Base-by-base conservation (phyloP, 2,888 invertebrate species). In the Eupithecia subfuscata region DNA sequence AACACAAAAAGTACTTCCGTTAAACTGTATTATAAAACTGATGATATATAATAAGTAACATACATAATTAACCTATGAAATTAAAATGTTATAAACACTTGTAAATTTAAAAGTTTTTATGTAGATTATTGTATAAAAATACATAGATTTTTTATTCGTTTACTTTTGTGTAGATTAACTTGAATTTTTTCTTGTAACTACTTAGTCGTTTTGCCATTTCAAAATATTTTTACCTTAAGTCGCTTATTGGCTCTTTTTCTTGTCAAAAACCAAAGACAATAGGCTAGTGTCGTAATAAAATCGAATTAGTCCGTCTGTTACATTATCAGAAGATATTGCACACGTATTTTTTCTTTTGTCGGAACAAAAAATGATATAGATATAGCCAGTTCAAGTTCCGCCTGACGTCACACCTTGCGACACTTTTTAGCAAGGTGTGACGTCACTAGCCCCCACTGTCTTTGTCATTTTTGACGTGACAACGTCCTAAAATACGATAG, bases 1-100 rank as follows among this genome's bases (percentile, higher is more conserved):
- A 67, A 70, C 65, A 77, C 72, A 69, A 70, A 65, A 77, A 75
- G 77, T 75, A 77, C 77, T 77, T 77, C 77, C 75, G 75, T 72
- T 73, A 25, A 74, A 73, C 75, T 77, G 75, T 75, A 75, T 73
- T 77, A 75, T 64, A 74, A 40, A 45, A 76, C 48, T 65, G 37
- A 45, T 69, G 73, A 74, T 60, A 40, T 34, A 30, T 69, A n/a
- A 69, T 56, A 68, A 2, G n/a, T n/a, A n/a, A 30, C 67, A n/a
- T 43, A 67, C 67, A 67, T 22, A 43, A 68, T 68, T 40, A 71
- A 67, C 37, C 16, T 70, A n/a, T 67, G 63, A 63, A 68, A 68
- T 67, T 43, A 73, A 64, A 72, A 43, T 75, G 70, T 73, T 70
- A 48, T 75, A 64, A 73, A 63, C 37, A n/a, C 14, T 65, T 67